Base-by-base conservation (phyloP, 2,888 invertebrate genomes). In the Protophormia terraenovae region DNA sequence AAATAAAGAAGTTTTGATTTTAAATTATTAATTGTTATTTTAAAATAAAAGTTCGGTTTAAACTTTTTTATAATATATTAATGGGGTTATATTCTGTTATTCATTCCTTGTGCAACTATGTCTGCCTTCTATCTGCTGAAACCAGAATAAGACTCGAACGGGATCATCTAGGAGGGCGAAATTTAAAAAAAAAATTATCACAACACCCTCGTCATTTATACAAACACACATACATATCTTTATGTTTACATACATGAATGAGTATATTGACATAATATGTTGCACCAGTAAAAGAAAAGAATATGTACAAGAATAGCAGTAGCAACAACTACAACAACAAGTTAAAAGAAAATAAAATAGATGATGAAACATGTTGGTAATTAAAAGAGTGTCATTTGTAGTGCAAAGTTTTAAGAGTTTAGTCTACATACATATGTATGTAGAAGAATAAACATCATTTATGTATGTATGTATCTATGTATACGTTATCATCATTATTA, bases 331-430 rank as follows among this genome's bases (percentile, higher is more conserved):
- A 53, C n/a, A 53, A 16, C 38, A 41, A 66, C 19, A 3, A 62
- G n/a, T 77, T 27, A 80, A 35, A 66, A 73, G 38, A 67, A 62
- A 32, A 75, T 62, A 22, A 78, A 71, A 66, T 64, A 71, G 73
- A 78, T 76, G 58, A 58, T 73, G 76, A 66, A 80, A 78, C 78
- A 79, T 82, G 78, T 78, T 79, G 81, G 84, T 84, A 84, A 84
- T 84, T 84, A 84, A 84, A 81, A 77, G 67, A 77, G 77, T 84
- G 77, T 81, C 84, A 81, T 81, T n/a, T 81, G 53, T 45, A 69
- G 66, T 50, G 67, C 77, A 84, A 60, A 62, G 67, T 81, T 84
- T 69, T 38, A 67, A 67, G 77, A 84, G 81, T 73, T 73, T 76
- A 35, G 58, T 62, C 24, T 53, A 10, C 22, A 58, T 45, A 55